Conservation (phyloP, 1,140 invertebrate species). For the Eriocheir sinensis region DNA sequence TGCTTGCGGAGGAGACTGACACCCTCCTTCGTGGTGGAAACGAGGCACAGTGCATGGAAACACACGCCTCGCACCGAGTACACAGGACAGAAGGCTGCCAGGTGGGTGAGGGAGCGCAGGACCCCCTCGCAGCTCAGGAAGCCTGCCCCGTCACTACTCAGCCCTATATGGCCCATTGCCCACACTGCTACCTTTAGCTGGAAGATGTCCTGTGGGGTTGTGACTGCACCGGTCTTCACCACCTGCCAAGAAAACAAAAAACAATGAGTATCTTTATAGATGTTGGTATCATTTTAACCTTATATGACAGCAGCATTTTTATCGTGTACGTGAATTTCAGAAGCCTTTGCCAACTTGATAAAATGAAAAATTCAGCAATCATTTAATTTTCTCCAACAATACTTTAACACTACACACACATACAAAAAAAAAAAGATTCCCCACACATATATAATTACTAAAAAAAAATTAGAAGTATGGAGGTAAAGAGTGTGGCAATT, state of each 20-base stretch:
- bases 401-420: too few species aligned
- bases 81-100: slow-evolving; percentile 90
- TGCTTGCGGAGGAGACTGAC: slow-evolving; percentile 84
- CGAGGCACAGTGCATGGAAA: slow-evolving; percentile 92
- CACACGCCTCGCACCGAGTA: slow-evolving; percentile 94
- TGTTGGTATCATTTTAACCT: too few species aligned
- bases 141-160: slow-evolving; percentile 88
- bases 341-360: too few species aligned
- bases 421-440: too few species aligned
- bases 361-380: too few species aligned
- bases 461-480: too few species aligned
- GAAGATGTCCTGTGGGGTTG: slow-evolving; percentile 73
- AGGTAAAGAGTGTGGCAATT: too few species aligned
- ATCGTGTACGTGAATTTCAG: too few species aligned
- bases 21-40: slow-evolving; percentile 91
- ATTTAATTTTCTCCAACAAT: too few species aligned
- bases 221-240: slow-evolving; percentile 64
- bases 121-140: slow-evolving; percentile 86
- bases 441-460: too few species aligned
- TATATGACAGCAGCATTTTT: too few species aligned
- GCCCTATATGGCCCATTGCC: slow-evolving; percentile 92
- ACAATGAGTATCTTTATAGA: too few species aligned
- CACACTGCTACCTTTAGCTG: slow-evolving; percentile 93
- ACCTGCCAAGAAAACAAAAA: slow-evolving; percentile 45
- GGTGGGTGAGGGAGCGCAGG: slow-evolving; percentile 85